phyloP scores from a whole-genome alignment of 2,113 vertebrate species.

The Smithornis capensis region DNA sequence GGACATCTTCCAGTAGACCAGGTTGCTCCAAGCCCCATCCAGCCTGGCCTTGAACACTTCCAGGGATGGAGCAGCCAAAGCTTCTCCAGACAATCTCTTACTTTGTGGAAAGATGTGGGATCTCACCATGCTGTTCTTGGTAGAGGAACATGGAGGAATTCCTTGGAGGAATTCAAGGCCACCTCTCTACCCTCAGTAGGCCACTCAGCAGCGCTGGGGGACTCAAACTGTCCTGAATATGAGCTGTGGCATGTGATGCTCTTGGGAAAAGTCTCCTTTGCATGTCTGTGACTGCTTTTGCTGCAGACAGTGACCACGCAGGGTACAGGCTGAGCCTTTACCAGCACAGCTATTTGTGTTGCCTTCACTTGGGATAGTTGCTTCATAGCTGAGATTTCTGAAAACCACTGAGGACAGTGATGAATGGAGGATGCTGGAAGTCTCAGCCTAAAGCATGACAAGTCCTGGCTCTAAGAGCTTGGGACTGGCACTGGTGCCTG shows the following conservation, averaged over 20 bases:
- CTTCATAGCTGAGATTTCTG: constrained; percentile 36
- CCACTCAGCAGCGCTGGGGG: background rate
- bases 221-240: background rate
- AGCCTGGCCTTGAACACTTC: background rate
- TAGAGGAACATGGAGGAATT: background rate
- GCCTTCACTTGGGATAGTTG: background rate
- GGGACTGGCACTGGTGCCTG: background rate
- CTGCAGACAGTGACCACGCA: accelerated
- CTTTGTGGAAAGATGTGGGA: background rate
- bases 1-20: background rate
- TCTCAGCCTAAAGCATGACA: background rate
- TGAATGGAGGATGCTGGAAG: background rate
- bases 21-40: background rate
- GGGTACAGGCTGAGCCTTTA: background rate
- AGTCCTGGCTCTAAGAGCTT: background rate
- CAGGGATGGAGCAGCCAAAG: background rate
- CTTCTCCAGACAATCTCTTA: background rate
- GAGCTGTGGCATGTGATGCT: background rate
- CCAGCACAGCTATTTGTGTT: background rate
- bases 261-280: background rate
- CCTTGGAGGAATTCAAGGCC: background rate
- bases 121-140: background rate
- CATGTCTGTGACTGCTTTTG: background rate
- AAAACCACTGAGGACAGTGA: background rate
- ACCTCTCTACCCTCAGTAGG: background rate